Conservation (phyloP, 2,113 vertebrate species). For the Equus przewalskii region DNA sequence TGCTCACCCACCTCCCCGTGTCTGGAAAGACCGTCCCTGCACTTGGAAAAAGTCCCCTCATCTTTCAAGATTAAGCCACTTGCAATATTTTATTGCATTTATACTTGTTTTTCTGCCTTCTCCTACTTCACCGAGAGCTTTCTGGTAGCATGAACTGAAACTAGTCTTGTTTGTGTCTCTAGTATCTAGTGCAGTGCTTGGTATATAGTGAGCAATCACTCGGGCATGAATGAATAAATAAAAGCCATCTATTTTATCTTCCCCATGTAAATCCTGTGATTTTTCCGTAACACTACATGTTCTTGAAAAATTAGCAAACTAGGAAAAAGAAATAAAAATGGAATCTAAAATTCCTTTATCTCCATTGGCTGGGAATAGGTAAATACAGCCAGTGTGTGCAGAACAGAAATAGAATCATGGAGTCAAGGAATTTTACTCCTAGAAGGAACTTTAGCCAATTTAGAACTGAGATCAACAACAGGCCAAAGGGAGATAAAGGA, state of each 20-base stretch:
- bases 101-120: background rate
- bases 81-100: background rate
- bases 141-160: background rate
- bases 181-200: background rate
- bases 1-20: background rate
- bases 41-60: background rate
- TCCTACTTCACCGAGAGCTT: background rate
- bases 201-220: background rate
- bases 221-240: background rate
- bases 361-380: background rate
- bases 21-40: background rate
- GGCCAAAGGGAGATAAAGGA: background rate
- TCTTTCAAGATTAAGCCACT: background rate
- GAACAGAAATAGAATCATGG: slow-evolving; percentile 44
- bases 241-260: background rate
- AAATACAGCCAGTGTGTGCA: background rate
- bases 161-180: background rate
- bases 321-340: background rate
- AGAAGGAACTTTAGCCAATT: background rate
- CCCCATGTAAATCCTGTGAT: background rate
- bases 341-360: background rate
- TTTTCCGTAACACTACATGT: background rate
- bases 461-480: background rate
- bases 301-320: background rate
- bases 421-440: background rate